Base-by-base conservation (phyloP, 2,113 vertebrate species). In the Anser brachyrhynchus region DNA sequence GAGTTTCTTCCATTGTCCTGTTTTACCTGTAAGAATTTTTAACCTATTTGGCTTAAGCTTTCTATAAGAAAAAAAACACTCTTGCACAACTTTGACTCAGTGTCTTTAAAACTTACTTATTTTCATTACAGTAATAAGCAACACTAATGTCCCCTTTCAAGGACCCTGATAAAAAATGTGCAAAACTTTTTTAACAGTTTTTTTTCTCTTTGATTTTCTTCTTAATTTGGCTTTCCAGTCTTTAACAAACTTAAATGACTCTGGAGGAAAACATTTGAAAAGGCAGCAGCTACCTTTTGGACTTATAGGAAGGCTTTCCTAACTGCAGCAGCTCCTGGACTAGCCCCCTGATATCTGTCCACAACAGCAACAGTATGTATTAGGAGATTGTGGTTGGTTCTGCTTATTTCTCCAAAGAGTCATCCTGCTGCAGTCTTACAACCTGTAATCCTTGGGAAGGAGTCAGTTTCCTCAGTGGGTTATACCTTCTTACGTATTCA, bases 401-500 rank as follows among this genome's bases (percentile, higher is more conserved):
- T 92, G 64, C 70, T 92, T 80, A 80, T 96, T 95, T 85, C 94
- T 96, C 92, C 8, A 17, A 93, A 92, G 90, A 89, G 82, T 87
- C 84, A 79, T 93, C 69, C 70, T 93, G 23, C 73, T 89, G 73
- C 86, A 85, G 67, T 80, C 54, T 92, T 93, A 81, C 61, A 80
- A 71, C 25, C 12, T 86, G 72, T 93, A 96, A 93, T 96, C 87
- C 85, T 95, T 81, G 82, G 85, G 72, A 96, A 88, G 61, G 85
- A 90, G 57, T 93, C 3, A 0, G 67, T 93, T 92, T 96, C 90
- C 93, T 96, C 92, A 89, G 91, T 84, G 91, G 73, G 19, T 92
- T 96, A 71, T 93, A 90, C 69, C 69, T 92, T 92, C 76, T 87
- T 95, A 93, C 29, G 43, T 81, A 93, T 97, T 94, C 93, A 92